These are phyloP conservation scores for Ochotona princeps DNA, from an alignment of 2,113 vertebrate species.

Conservation along the genomic window DNA sequence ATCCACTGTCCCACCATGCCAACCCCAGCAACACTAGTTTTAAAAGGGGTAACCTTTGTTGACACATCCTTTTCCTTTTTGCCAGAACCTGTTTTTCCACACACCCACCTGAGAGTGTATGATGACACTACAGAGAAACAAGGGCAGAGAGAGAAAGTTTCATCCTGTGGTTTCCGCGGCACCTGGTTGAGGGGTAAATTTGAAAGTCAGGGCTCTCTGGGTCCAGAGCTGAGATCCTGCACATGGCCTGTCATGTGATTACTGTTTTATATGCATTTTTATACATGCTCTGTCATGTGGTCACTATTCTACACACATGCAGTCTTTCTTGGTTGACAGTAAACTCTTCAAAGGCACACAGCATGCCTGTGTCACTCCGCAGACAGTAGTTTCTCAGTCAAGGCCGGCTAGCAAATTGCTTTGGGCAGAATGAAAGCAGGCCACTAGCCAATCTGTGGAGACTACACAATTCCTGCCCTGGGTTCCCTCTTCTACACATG, in stretches of 20 bases:
- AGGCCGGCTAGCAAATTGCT: too few species aligned
- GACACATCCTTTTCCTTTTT: background rate
- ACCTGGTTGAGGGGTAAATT: background rate
- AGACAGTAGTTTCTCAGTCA: background rate
- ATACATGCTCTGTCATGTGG: background rate
- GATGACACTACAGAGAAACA: background rate
- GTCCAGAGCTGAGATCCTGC: background rate
- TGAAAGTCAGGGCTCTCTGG: background rate
- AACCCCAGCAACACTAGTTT: background rate
- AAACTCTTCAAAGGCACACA: background rate
- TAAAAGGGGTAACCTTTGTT: background rate
- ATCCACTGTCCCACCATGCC: too few species aligned
- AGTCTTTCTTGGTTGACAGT: background rate
- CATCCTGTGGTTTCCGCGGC: background rate
- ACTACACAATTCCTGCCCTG: background rate
- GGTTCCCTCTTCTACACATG: background rate
- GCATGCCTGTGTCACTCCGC: background rate
- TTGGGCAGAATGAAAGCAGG: too few species aligned
- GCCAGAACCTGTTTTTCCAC: background rate
- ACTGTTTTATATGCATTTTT: too few species aligned
- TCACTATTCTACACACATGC: accelerated
- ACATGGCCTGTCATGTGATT: too few species aligned
- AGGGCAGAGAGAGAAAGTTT: background rate
- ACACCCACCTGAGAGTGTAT: background rate
- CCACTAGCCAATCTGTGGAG: background rate